phyloP scores from a whole-genome alignment of 1,140 invertebrate genomes.

The Dermatophagoides farinae region DNA sequence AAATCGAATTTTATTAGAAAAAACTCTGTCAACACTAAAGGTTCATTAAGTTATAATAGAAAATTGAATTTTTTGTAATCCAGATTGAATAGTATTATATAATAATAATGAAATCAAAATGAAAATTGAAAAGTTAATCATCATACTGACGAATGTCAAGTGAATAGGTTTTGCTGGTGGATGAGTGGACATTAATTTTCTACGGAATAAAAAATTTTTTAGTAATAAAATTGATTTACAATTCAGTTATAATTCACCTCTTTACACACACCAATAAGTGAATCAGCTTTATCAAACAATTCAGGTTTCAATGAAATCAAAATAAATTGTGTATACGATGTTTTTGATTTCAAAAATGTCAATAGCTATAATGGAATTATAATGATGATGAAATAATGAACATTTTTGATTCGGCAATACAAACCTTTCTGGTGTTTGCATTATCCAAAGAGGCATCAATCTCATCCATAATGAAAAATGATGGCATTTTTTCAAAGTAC shows the following conservation, averaged over 20 bases:
- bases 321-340: background rate
- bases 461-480: slow-evolving; percentile 1
- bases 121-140: background rate
- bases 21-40: no score
- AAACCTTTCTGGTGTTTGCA: background rate
- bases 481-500: background rate
- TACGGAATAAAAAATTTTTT: background rate
- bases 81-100: no score
- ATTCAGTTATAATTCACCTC: background rate
- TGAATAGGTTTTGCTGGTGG: background rate
- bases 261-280: background rate
- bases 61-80: no score
- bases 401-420: background rate
- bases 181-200: background rate
- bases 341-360: background rate
- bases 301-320: background rate
- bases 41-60: no score
- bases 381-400: no score
- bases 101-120: no score
- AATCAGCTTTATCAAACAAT: background rate
- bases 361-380: background rate
- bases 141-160: background rate
- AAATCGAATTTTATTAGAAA: no score
- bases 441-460: background rate
- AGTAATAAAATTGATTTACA: background rate